Base-by-base conservation (phyloP, 2,113 vertebrate genomes). In the Limnothrissa miodon region DNA sequence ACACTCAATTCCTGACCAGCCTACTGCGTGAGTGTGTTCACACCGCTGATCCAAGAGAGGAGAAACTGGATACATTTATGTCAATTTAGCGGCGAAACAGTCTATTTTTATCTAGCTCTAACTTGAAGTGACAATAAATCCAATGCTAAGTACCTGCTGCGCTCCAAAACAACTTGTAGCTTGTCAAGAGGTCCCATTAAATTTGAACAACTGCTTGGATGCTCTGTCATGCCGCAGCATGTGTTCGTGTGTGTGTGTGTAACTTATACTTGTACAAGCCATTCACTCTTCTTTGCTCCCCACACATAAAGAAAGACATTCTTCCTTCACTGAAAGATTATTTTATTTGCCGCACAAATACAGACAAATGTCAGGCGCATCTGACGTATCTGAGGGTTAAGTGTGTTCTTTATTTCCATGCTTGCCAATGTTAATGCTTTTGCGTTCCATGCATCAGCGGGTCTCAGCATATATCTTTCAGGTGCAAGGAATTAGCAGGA, bases 111-210 rank as follows among this genome's bases (percentile, higher is more conserved):
- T 74, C 66, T 17, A 74, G 36, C 66, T 74, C 66, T 74, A 74
- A 74, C 66, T 74, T 29, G 15, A 74, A 33, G 66, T 74, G 66
- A 19, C 66, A 74, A 74, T 74, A 74, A 74, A 74, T 74, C 66
- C 66, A 11, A 36, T 29, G 1, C 66, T 74, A 74, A 74, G 66
- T 74, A 74, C 66, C 36, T 74, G 66, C 66, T 74, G 11, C 17
- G 33, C 66, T 74, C 66, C 66, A 74, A 74, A 74, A 74, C 66
- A 74, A 74, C 66, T 39, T 74, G 66, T 74, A 33, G 10, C 66
- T 74, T 74, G 66, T 74, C 66, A 74, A 74, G 66, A 74, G 66
- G 66, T 74, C 66, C 66, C 66, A 74, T 33, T 74, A 74, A 74
- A 74, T 74, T 74, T 74, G 66, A 74, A 74, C 66, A 74, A 74